These are phyloP conservation scores for Odontamblyopus lacepedii DNA, from an alignment of 2,797 vertebrate species.

Conservation along the genomic window DNA sequence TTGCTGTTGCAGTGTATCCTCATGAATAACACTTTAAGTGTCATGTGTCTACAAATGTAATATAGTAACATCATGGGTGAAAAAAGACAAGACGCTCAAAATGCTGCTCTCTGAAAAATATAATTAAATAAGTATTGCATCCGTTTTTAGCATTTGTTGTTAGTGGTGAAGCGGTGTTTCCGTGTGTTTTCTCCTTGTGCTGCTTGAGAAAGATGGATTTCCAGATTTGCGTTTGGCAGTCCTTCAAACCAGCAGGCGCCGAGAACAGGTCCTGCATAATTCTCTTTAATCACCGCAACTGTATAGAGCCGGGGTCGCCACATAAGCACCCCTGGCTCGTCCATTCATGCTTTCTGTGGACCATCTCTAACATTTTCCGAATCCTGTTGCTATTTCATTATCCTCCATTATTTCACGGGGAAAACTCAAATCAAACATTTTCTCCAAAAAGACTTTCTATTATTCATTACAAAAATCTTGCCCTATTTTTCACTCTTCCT, in stretches of 20 bases:
- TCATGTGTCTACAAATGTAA: not conserved
- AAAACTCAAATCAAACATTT: not conserved
- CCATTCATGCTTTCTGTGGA: conserved; percentile 1
- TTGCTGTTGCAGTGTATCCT: too few species aligned
- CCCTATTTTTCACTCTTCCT: conserved; percentile 31
- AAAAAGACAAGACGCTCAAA: conserved; percentile 26
- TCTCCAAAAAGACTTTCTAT: not conserved
- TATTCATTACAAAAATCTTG: conserved; percentile 41
- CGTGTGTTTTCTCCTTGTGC: conserved; percentile 18
- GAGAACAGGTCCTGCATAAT: conserved; percentile 58
- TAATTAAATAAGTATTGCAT: conserved; percentile 38
- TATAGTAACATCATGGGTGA: not conserved
- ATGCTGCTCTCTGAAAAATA: conserved; percentile 31
- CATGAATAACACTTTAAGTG: too few species aligned
- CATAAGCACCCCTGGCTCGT: conserved; percentile 20
- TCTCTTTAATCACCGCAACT: conserved; percentile 59
- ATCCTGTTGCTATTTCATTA: not conserved
- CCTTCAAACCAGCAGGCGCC: conserved; percentile 39
- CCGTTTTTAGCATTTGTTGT: conserved; percentile 18
- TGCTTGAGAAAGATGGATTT: conserved; percentile 37
- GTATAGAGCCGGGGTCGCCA: conserved; percentile 31
- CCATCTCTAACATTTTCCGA: not conserved
- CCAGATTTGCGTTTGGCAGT: conserved; percentile 54
- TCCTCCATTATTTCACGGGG: conserved; percentile 3
- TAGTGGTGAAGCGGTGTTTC: conserved; percentile 28